A percentile compares a stretch with the other conserved stretches of the same genome.
Evolutionary conservation across 1,140 invertebrate genomes (phyloP).

Genomic region (Bathynomus jamesi): DNA sequence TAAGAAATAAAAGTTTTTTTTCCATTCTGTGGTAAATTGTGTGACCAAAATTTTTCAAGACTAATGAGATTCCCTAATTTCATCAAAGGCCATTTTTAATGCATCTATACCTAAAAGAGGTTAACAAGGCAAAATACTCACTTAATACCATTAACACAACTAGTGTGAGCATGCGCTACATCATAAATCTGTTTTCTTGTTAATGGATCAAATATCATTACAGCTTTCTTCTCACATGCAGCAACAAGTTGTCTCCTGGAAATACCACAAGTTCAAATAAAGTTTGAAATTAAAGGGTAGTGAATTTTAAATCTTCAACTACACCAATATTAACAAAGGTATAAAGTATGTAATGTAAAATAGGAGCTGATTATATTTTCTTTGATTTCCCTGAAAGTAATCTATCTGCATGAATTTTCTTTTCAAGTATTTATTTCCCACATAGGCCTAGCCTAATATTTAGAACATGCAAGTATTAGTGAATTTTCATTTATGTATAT

Average conservation of each 20-base stretch:
- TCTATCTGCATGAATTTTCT: no score
- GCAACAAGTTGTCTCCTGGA: constrained; percentile 70
- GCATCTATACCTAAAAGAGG: not conserved
- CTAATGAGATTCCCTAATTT: constrained; percentile 3
- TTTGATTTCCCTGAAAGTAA: no score
- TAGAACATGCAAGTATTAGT: no score
- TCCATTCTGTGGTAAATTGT: not conserved
- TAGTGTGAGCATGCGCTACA: constrained; percentile 72
- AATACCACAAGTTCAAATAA: no score
- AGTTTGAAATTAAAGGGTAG: no score
- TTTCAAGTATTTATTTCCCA: no score
- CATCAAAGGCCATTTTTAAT: not conserved
- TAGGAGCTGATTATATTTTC: no score
- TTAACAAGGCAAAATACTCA: constrained; percentile 42
- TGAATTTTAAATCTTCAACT: no score
- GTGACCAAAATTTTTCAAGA: not conserved
- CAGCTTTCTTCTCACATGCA: constrained; percentile 80
- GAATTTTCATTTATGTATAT: no score
- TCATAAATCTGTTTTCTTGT: constrained; percentile 64
- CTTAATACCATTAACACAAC: constrained; percentile 90
- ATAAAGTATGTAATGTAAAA: no score
- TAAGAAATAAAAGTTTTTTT: not conserved
- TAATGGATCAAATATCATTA: constrained; percentile 80
- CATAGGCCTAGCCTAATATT: no score
- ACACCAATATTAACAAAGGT: no score